A percentile compares a stretch with the other conserved stretches of the same genome.
These are phyloP conservation scores for Procambarus clarkii DNA, from an alignment of 1,140 invertebrate species.

Conservation along the genomic window DNA sequence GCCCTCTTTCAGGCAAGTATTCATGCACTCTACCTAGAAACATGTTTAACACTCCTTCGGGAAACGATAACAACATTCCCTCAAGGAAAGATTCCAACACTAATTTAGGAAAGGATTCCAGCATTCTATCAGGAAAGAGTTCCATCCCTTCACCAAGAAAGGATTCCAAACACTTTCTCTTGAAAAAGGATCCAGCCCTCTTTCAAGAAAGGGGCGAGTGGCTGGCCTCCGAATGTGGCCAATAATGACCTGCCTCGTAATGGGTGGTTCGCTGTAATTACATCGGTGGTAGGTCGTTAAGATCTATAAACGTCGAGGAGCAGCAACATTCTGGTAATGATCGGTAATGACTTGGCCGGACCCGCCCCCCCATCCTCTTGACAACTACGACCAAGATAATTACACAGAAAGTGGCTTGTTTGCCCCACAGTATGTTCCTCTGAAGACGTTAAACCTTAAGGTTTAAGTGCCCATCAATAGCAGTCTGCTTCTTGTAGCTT, in stretches of 20 bases:
- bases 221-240: neutral
- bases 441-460: neutral
- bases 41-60: no score
- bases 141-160: no score
- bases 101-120: no score
- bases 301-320: slow-evolving; percentile 7
- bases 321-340: slow-evolving; percentile 5
- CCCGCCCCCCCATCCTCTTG: neutral
- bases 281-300: slow-evolving; percentile 5
- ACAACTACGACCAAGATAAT: neutral
- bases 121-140: no score
- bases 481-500: no score
- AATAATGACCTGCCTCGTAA: slow-evolving; percentile 6
- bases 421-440: neutral
- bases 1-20: no score
- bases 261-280: slow-evolving; percentile 14
- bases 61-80: no score
- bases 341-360: neutral
- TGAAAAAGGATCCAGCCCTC: no score
- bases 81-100: no score
- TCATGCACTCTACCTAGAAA: no score
- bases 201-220: neutral
- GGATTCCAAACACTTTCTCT: no score
- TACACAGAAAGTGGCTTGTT: neutral
- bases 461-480: no score